These are phyloP conservation scores for Cosmia trapezina DNA, from an alignment of 2,888 invertebrate species.

Conservation along the genomic window DNA sequence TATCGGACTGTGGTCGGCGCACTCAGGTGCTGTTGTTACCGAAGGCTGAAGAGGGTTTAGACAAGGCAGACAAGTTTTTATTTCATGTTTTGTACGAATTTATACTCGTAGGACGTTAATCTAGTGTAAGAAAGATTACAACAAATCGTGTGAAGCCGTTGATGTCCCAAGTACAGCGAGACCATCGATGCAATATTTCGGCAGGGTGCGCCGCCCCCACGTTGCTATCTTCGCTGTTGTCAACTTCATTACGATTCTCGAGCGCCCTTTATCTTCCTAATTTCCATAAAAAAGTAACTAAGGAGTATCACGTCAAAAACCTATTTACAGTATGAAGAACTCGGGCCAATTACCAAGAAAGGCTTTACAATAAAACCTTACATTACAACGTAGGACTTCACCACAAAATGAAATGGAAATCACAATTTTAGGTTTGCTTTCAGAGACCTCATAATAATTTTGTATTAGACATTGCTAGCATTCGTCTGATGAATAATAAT, in stretches of 20 bases:
- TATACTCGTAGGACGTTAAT: background rate
- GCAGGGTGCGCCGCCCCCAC: background rate
- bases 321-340: background rate
- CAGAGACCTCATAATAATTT: background rate
- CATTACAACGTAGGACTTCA: background rate
- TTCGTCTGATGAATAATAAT: no score
- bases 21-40: conserved; percentile 58
- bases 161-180: no score
- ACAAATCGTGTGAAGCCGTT: no score
- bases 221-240: background rate
- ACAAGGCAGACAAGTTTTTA: background rate
- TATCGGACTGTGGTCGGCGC: conserved; percentile 68
- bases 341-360: background rate
- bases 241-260: background rate
- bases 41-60: conserved; percentile 48
- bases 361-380: background rate
- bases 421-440: background rate
- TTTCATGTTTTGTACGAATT: background rate
- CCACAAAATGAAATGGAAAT: background rate
- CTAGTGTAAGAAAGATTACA: background rate
- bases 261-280: background rate
- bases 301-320: background rate
- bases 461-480: no score
- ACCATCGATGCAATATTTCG: background rate
- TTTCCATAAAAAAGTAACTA: background rate